These are phyloP conservation scores for Gnathonemus longibarbis DNA, from an alignment of 2,113 vertebrate species.

Conservation along the genomic window DNA sequence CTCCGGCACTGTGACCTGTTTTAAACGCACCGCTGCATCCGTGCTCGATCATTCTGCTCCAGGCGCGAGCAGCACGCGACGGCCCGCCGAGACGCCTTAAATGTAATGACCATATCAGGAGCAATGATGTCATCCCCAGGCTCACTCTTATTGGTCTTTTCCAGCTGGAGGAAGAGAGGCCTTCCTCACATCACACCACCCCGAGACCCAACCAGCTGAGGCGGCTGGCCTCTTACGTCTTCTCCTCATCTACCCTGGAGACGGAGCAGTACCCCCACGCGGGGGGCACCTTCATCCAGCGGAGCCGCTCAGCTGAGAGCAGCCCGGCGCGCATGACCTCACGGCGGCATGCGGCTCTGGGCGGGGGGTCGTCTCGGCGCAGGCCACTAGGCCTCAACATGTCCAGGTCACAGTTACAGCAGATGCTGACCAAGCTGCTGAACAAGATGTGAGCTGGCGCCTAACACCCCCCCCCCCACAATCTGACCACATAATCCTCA, in stretches of 20 bases:
- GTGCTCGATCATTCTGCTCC: background rate
- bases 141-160: constrained; percentile 95
- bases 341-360: constrained; percentile 8
- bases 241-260: constrained; percentile 96
- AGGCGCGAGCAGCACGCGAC: background rate
- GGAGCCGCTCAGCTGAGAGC: constrained; percentile 97
- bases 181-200: constrained; percentile 59
- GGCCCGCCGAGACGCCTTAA: background rate
- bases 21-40: background rate
- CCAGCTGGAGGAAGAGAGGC: constrained; percentile 92
- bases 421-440: constrained; percentile 92
- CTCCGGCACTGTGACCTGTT: background rate
- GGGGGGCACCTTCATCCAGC: constrained; percentile 88
- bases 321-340: constrained; percentile 78
- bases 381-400: constrained; percentile 86
- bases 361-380: constrained; percentile 80
- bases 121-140: constrained; percentile 50
- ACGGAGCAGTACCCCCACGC: constrained; percentile 93
- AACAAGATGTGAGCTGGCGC: constrained; percentile 80
- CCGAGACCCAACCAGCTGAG: constrained; percentile 93
- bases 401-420: constrained; percentile 89
- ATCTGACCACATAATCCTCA: background rate
- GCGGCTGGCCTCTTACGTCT: constrained; percentile 97
- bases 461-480: background rate
- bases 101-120: background rate